Percentiles rank a stretch among this genome's conserved stretches.
These are phyloP conservation scores for Trachythela sp. DNA, from an alignment of 64 coral and sea anemone species.

Conservation along the genomic window DNA sequence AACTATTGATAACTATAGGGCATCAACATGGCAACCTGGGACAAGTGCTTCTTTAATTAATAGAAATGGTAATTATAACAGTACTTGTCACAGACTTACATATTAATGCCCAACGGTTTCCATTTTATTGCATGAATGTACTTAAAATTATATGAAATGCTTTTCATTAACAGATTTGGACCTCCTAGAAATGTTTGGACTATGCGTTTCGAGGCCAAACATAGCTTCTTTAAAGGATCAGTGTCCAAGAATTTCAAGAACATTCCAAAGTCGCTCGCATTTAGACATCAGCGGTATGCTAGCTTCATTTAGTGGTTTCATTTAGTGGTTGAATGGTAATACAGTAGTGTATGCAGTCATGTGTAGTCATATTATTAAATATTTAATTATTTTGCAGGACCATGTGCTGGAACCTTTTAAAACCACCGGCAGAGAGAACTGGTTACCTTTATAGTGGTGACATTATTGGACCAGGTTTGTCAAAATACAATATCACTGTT, in stretches of 20 bases:
- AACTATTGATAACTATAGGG: background rate
- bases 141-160: background rate
- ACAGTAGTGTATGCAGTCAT: background rate
- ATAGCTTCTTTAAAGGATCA: slow-evolving; percentile 38
- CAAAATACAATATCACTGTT: no score
- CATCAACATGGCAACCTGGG: no score
- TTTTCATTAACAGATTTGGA: slow-evolving; percentile 43
- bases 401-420: slow-evolving; percentile 46
- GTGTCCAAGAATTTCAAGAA: slow-evolving; percentile 54
- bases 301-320: background rate
- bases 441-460: slow-evolving; percentile 38
- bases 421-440: slow-evolving; percentile 15
- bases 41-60: no score
- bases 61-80: no score
- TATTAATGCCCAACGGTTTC: background rate
- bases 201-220: slow-evolving; percentile 56
- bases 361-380: background rate
- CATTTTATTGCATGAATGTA: background rate
- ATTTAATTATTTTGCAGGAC: background rate
- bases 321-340: background rate
- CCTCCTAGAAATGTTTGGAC: slow-evolving; percentile 50
- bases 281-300: slow-evolving; percentile 37
- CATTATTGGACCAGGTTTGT: slow-evolving; percentile 30
- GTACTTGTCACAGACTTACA: no score
- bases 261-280: no score